A percentile compares a stretch with the other conserved stretches of the same genome.
phyloP scores from a whole-genome alignment of 2,113 vertebrate genomes.

The Asarcornis scutulata region DNA sequence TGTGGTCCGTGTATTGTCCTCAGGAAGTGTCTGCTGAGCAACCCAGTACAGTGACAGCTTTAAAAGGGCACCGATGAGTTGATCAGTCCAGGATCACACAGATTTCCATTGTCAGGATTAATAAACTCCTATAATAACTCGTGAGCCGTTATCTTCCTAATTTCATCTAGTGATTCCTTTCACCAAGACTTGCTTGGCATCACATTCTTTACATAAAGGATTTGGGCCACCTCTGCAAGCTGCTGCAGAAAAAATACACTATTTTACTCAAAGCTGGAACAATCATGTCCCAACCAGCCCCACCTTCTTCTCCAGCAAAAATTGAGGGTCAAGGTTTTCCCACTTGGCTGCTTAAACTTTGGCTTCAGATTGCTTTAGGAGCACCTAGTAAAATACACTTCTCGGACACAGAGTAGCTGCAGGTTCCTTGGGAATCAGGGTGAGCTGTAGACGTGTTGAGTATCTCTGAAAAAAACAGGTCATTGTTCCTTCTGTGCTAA shows the following conservation, averaged over 20 bases:
- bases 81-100: accelerated
- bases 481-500: neutral
- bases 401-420: neutral
- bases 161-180: neutral
- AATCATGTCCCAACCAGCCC: neutral
- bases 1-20: neutral
- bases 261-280: neutral
- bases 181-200: neutral
- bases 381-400: neutral
- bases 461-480: neutral
- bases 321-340: neutral
- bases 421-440: neutral
- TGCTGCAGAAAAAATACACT: neutral
- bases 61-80: neutral
- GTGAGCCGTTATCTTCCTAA: neutral
- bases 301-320: neutral
- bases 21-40: neutral
- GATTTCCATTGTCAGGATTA: neutral
- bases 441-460: neutral
- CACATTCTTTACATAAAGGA: accelerated
- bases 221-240: neutral
- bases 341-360: neutral
- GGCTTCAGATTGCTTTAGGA: neutral
- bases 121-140: neutral
- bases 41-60: neutral